Conservation (phyloP, 2,113 vertebrate genomes). For the Meriones unguiculatus region DNA sequence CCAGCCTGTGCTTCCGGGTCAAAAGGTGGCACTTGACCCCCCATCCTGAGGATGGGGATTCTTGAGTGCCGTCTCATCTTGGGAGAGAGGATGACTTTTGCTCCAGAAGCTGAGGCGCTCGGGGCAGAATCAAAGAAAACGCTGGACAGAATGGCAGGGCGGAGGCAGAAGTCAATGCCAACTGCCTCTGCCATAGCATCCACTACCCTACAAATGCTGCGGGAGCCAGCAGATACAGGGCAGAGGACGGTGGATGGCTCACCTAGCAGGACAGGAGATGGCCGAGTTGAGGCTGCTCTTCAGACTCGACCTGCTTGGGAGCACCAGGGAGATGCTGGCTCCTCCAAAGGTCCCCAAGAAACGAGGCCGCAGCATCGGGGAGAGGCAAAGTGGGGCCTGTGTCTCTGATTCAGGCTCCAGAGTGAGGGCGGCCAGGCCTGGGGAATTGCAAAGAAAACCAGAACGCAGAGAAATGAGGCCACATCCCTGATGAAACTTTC, state of each 20-base stretch:
- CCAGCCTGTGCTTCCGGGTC: not conserved
- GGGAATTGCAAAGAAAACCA: not conserved
- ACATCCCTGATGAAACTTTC: not conserved
- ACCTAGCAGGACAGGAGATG: not conserved
- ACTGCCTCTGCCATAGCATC: too few species aligned
- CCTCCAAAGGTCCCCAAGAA: accelerated
- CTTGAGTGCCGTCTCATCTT: not conserved
- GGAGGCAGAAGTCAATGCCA: not conserved
- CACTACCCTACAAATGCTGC: not conserved
- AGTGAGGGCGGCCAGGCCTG: not conserved
- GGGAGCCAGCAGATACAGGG: not conserved
- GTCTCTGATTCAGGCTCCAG: not conserved
- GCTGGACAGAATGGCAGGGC: not conserved
- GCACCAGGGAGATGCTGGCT: not conserved
- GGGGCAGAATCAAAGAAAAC: not conserved
- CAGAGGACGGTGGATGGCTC: accelerated
- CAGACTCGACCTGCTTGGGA: not conserved
- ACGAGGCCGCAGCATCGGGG: not conserved
- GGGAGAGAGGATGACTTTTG: not conserved
- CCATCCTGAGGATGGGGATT: not conserved
- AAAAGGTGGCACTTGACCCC: not conserved
- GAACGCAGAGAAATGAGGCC: not conserved
- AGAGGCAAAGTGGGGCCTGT: not conserved
- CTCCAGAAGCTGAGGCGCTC: not conserved
- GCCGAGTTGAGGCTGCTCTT: not conserved